Evolutionary conservation across 2,113 vertebrate species (phyloP).

Genomic region (Egretta garzetta): DNA sequence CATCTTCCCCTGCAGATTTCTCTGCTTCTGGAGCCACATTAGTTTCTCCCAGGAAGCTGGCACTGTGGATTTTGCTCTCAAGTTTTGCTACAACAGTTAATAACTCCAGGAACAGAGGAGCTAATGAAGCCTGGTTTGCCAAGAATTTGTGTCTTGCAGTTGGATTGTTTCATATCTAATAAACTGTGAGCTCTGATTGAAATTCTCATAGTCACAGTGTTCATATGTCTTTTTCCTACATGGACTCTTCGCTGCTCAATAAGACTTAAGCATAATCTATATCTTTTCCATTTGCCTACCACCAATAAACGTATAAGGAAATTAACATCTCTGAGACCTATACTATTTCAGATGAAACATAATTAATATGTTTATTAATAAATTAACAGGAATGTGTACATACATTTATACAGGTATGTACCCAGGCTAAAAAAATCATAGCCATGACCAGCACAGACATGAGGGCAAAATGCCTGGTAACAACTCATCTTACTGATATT

Average conservation of each 20-base stretch:
- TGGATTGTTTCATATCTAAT: background rate
- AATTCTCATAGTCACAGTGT: background rate
- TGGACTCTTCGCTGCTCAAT: background rate
- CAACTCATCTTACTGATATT: background rate
- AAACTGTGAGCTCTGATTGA: background rate
- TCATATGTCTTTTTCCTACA: background rate
- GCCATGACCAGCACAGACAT: background rate
- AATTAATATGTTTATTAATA: no score
- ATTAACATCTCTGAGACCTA: background rate
- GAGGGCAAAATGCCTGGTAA: background rate
- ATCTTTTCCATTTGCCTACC: background rate
- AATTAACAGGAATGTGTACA: background rate
- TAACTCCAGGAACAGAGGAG: background rate
- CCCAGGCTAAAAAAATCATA: background rate
- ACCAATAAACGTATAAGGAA: background rate
- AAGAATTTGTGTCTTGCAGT: background rate
- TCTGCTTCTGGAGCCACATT: background rate
- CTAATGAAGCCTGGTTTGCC: background rate
- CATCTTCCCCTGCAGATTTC: background rate
- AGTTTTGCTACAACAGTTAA: background rate
- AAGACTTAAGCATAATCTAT: background rate
- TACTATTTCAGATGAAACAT: background rate
- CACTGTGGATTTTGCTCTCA: background rate
- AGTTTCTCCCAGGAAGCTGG: background rate
- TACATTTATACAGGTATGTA: background rate